These are phyloP conservation scores for Lacerta bilineata DNA, from an alignment of 2,797 vertebrate species.

Conservation along the genomic window DNA sequence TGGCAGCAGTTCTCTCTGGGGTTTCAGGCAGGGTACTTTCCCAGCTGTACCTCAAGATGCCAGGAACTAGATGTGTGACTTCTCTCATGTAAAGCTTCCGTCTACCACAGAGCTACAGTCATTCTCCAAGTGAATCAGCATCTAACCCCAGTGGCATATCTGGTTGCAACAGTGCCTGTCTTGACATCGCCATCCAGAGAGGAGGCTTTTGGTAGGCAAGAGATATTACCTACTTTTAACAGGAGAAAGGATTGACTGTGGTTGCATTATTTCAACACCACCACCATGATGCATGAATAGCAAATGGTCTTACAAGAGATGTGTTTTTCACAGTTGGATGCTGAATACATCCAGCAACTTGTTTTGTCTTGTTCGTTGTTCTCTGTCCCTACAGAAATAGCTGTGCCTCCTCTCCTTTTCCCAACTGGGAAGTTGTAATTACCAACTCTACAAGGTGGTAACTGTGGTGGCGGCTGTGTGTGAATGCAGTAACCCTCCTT, in stretches of 20 bases:
- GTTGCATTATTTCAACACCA: background rate
- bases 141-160: background rate
- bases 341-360: background rate
- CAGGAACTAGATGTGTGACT: too few species aligned
- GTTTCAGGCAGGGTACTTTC: background rate
- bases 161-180: background rate
- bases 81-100: background rate
- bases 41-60: too few species aligned
- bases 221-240: background rate
- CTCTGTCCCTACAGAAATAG: background rate
- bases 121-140: background rate
- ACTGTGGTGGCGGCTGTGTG: background rate
- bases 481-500: background rate
- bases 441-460: background rate
- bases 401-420: background rate
- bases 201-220: background rate
- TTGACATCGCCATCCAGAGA: background rate
- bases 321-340: background rate
- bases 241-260: background rate
- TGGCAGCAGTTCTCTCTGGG: background rate
- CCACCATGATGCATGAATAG: background rate
- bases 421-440: background rate
- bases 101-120: background rate
- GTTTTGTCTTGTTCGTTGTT: background rate
- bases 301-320: background rate